A percentile compares a stretch with the other conserved stretches of the same genome.
Evolutionary conservation across 1,140 invertebrate genomes (phyloP).

Genomic region (Drosophila sp.): DNA sequence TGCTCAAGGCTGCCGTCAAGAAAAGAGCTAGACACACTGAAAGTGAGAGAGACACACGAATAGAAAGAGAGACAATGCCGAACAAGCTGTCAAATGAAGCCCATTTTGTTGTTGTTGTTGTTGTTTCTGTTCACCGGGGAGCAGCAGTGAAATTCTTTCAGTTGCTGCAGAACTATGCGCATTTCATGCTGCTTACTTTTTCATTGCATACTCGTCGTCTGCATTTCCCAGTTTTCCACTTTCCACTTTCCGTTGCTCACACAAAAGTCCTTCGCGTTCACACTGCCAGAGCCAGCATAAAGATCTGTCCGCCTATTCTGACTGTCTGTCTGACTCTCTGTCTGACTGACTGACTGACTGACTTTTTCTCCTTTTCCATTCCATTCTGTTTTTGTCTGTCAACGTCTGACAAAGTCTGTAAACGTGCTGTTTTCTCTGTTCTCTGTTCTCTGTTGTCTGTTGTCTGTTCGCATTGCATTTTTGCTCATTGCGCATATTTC

Average conservation of each 20-base stretch:
- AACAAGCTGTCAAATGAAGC: slow-evolving; percentile 82
- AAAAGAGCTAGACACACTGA: neutral
- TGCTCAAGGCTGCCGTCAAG: slow-evolving; percentile 38
- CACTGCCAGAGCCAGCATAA: slow-evolving; percentile 41
- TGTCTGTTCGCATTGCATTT: slow-evolving; percentile 76
- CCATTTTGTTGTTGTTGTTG: slow-evolving; percentile 73
- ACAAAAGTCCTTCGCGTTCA: slow-evolving; percentile 76
- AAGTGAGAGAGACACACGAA: slow-evolving; percentile 7
- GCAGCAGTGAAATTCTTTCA: slow-evolving; percentile 14
- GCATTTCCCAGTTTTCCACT: slow-evolving; percentile 25
- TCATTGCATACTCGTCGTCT: slow-evolving; percentile 33
- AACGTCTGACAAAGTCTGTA: slow-evolving; percentile 79
- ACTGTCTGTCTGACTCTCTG: neutral
- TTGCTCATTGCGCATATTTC: slow-evolving; percentile 77
- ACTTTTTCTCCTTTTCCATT: slow-evolving; percentile 13
- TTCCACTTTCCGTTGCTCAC: slow-evolving; percentile 43
- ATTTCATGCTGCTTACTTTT: slow-evolving; percentile 67
- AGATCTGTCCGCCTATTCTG: slow-evolving; percentile 16
- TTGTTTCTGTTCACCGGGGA: slow-evolving; percentile 34
- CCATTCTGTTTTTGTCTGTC: slow-evolving; percentile 60
- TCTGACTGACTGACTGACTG: neutral
- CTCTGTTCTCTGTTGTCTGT: slow-evolving; percentile 71
- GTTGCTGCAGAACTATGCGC: slow-evolving; percentile 66
- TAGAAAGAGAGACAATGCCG: slow-evolving; percentile 58
- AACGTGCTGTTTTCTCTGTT: slow-evolving; percentile 71